Evolutionary conservation across 2,888 invertebrate genomes (phyloP).

Genomic region (Pachymerium ferrugineum): DNA sequence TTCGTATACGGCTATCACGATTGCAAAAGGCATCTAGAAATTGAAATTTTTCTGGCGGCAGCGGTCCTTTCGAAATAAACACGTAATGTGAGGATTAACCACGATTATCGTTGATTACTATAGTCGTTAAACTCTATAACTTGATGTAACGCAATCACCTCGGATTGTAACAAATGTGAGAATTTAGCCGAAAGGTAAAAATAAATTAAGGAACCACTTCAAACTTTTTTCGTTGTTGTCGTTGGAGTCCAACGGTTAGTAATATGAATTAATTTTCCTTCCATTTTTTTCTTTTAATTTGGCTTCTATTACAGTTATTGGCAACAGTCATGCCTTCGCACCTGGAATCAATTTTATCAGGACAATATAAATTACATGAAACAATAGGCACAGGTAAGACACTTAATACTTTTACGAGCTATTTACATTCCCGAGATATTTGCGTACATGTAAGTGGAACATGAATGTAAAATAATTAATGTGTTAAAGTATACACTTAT

Average conservation of each 20-base stretch:
- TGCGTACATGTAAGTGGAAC: background rate
- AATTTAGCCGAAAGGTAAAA: too few relatives aligned
- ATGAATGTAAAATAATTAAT: background rate
- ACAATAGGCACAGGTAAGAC: constrained; percentile 55
- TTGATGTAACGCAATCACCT: too few relatives aligned
- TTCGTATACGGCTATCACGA: too few relatives aligned
- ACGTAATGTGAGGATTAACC: too few relatives aligned
- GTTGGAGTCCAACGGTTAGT: background rate
- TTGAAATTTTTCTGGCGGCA: too few relatives aligned
- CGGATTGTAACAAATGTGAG: too few relatives aligned
- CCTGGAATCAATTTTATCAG: constrained; percentile 50
- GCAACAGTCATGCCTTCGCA: background rate
- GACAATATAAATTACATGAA: constrained; percentile 61
- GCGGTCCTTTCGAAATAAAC: too few relatives aligned
- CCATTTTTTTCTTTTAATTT: background rate
- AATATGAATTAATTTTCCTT: background rate
- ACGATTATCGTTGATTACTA: too few relatives aligned
- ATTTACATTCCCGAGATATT: background rate
- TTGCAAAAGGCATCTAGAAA: too few relatives aligned
- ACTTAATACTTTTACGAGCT: background rate
- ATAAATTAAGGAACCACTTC: too few relatives aligned
- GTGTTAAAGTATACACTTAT: background rate
- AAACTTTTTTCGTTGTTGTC: too few relatives aligned
- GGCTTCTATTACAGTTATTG: background rate
- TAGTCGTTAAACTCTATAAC: too few relatives aligned